These are phyloP conservation scores for Agelas oroides DNA, from an alignment of 37 sponge, comb jelly and placozoan genomes.

Conservation along the genomic window DNA sequence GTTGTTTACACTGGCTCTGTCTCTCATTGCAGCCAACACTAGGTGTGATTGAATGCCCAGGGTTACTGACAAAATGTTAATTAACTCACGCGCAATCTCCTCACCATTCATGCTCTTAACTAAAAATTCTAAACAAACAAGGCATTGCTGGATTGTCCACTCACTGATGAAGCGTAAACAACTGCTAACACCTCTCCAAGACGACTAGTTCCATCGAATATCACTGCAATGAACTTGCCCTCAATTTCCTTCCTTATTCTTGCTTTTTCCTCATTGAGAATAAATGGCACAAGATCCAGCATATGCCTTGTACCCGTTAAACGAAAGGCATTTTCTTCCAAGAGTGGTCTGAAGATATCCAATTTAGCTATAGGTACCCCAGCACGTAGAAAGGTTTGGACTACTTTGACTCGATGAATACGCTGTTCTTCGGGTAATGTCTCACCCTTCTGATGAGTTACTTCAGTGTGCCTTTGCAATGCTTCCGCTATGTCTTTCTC, in stretches of 20 bases:
- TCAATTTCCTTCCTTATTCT: background rate
- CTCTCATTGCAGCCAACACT: constrained; percentile 21
- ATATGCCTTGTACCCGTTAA: background rate
- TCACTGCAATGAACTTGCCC: constrained; percentile 17
- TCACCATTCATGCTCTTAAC: constrained; percentile 22
- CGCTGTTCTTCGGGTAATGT: constrained; percentile 48
- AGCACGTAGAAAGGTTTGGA: background rate
- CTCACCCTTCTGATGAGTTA: constrained; percentile 20
- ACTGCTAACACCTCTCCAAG: constrained; percentile 27
- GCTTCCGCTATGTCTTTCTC: constrained; percentile 38
- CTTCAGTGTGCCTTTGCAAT: constrained; percentile 7
- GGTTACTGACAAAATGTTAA: constrained; percentile 10
- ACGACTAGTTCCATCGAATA: constrained; percentile 35
- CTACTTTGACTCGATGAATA: constrained; percentile 6
- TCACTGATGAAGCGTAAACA: constrained; percentile 27
- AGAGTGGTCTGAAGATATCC: constrained; percentile 5
- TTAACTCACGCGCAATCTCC: constrained; percentile 23
- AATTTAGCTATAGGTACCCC: background rate
- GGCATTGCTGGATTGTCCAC: constrained; percentile 38
- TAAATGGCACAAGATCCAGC: constrained; percentile 38
- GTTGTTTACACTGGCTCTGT: constrained; percentile 27
- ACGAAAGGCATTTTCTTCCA: constrained; percentile 25
- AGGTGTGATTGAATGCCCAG: background rate
- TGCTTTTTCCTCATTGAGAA: constrained; percentile 33
- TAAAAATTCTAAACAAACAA: constrained; percentile 16